Evolutionary conservation across 2,888 invertebrate genomes (phyloP).

Genomic region (Trachelus troglodyta): DNA sequence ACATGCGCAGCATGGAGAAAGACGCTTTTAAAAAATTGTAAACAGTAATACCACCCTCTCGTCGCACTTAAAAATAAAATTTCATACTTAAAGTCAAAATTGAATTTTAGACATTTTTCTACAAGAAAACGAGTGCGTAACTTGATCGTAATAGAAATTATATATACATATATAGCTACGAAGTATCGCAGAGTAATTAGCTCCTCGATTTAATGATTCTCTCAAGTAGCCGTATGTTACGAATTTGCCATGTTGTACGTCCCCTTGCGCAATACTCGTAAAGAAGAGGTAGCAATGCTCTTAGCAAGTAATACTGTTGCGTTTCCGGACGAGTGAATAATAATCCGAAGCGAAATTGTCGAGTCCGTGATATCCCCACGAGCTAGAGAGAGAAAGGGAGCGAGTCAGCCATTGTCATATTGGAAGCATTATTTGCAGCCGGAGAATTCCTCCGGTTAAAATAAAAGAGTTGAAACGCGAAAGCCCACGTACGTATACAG

Average conservation of each 20-base stretch:
- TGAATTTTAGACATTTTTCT: no score
- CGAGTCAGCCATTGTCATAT: conserved; percentile 25
- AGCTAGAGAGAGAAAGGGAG: conserved; percentile 17
- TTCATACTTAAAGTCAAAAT: no score
- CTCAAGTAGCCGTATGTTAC: conserved; percentile 61
- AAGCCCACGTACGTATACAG: conserved; percentile 19
- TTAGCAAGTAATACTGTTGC: conserved; percentile 59
- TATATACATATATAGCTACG: no score
- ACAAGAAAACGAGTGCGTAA: no score
- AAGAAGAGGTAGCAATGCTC: conserved; percentile 42
- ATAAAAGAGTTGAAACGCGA: conserved; percentile 41
- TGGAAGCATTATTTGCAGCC: conserved; percentile 22
- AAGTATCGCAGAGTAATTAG: conserved; percentile 49
- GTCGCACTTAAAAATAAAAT: no score
- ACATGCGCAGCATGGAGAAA: not conserved
- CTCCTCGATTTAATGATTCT: conserved; percentile 59
- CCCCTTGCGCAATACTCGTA: conserved; percentile 19
- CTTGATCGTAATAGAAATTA: no score
- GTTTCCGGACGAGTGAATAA: conserved; percentile 63
- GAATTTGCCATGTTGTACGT: conserved; percentile 35
- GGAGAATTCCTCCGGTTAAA: conserved; percentile 56
- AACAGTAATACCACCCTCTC: not conserved
- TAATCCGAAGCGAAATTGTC: conserved; percentile 29
- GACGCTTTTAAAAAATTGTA: not conserved
- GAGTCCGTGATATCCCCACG: conserved; percentile 20